Base-by-base conservation (phyloP, 2,797 vertebrate species). In the Danio aesculapii region DNA sequence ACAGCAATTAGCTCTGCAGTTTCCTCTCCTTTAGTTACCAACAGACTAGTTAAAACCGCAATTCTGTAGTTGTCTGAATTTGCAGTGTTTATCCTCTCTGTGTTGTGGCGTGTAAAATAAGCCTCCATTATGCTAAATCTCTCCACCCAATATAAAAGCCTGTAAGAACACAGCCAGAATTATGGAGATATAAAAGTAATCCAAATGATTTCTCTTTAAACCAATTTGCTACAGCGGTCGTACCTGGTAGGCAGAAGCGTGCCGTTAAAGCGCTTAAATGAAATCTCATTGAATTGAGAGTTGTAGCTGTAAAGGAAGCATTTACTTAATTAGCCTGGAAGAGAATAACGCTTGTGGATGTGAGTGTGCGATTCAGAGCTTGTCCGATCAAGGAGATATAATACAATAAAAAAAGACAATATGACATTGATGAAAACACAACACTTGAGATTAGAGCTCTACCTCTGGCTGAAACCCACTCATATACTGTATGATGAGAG, bases 121-220 rank as follows among this genome's bases (percentile, higher is more conserved):
- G 57, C 57, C 14, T 17, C 58, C 46, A 70, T 83, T 81, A 83
- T 71, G 68, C 68, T 64, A 46, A 79, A 72, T 76, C 75, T 84
- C 59, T 74, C 75, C 17, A 53, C 49, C 7, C 39, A 84, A 64
- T 67, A 86, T 64, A 83, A 81, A 83, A 81, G 67, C n/a, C 59
- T 64, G 6, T 30, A 53, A 81, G 67, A 81, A 64, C 55, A 76
- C 44, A 16, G 49, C 11, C 64, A 57, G 30, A 77, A 83, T 84
- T 81, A 57, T 19, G 52, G 43, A 68, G 81, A 76, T 71, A 81
- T 57, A 77, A 72, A 83, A 74, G 63, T 58, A 84, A 84, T 84
- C 68, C 30, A 53, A 86, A 81, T 79, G 47, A 84, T 83, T 84
- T 86, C 81, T 71, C 53, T 81, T 79, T 84, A 86, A 81, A 83